These are phyloP conservation scores for Cantharis flavilabris DNA, from an alignment of 2,888 invertebrate species.

Conservation along the genomic window DNA sequence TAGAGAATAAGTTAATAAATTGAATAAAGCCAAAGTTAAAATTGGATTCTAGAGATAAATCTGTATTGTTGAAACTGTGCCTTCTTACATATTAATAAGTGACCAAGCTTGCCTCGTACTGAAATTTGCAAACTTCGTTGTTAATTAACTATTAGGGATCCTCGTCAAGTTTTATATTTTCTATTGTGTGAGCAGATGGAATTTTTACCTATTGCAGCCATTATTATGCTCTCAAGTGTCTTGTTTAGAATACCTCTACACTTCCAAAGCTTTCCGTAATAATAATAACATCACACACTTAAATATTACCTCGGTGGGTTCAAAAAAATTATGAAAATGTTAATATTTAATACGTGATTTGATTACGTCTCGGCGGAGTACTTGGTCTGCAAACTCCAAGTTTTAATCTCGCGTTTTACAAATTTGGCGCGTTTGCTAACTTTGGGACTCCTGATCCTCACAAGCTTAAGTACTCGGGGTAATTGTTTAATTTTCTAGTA, in stretches of 20 bases:
- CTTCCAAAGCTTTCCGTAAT: neutral
- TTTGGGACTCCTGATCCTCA: conserved; percentile 28
- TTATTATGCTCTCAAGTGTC: neutral
- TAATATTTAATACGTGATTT: conserved; percentile 42
- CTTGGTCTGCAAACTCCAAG: conserved; percentile 33
- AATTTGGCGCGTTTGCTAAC: conserved; percentile 26
- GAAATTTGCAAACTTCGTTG: neutral
- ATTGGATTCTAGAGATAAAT: neutral
- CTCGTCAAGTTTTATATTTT: neutral
- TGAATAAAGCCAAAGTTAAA: neutral
- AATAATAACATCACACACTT: neutral
- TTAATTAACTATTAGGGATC: neutral
- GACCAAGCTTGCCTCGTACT: neutral
- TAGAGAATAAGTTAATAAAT: neutral
- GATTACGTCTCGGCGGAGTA: conserved; percentile 36
- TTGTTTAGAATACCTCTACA: neutral
- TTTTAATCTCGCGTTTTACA: conserved; percentile 40
- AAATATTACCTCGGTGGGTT: neutral
- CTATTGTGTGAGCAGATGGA: neutral
- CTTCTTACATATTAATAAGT: neutral
- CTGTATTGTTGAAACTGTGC: neutral
- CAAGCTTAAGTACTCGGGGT: conserved; percentile 21
- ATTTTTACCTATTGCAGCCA: neutral
- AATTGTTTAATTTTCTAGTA: conserved; percentile 19
- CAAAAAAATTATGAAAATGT: conserved; percentile 34